phyloP scores from a whole-genome alignment of 2,113 vertebrate species.

The Australoheros scitulus region DNA sequence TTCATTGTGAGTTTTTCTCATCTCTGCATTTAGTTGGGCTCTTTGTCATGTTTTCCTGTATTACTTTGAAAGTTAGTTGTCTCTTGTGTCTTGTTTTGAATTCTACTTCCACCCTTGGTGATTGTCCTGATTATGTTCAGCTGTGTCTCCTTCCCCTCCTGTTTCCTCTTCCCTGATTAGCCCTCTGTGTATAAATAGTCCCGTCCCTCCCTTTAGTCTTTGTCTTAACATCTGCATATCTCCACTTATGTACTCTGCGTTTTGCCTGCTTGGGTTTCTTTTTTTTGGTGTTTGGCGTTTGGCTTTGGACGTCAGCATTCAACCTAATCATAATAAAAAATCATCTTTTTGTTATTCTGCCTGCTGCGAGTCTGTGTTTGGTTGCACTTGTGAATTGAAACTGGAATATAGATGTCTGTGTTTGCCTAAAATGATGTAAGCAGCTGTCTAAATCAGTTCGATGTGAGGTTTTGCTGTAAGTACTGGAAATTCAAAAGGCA shows the following conservation, averaged over 20 bases:
- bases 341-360: background rate
- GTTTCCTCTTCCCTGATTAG: background rate
- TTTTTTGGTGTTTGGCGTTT: background rate
- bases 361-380: background rate
- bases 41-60: background rate
- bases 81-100: background rate
- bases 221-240: background rate
- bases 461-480: no score
- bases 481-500: background rate
- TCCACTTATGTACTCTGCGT: background rate
- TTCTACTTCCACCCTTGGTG: background rate
- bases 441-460: background rate
- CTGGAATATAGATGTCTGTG: background rate
- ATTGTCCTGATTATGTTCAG: background rate
- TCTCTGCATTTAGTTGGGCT: background rate
- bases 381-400: background rate
- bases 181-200: background rate
- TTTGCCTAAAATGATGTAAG: background rate
- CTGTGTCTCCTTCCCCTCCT: background rate
- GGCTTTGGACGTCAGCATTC: background rate
- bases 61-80: background rate
- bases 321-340: no score
- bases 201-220: background rate
- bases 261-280: background rate
- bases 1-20: background rate